Evolutionary conservation across 1,140 invertebrate genomes (phyloP).

Genomic region (Oncopodura yosiiana): DNA sequence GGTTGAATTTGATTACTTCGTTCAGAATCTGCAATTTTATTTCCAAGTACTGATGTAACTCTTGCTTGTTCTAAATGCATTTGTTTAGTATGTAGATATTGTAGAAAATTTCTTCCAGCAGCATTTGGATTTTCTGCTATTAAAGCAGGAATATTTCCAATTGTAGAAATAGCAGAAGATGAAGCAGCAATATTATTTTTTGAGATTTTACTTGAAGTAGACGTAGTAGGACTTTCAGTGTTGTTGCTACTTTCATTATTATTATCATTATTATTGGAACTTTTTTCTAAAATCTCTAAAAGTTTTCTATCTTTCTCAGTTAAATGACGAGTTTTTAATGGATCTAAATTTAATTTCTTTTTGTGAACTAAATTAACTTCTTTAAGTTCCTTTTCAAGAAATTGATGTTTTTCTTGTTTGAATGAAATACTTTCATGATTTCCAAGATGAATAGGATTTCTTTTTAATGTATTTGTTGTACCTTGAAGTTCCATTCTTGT

Average conservation of each 20-base stretch:
- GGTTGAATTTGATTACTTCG: background rate
- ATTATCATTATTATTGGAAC: too few species aligned
- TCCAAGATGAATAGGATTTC: slow-evolving; percentile 17
- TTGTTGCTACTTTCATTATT: background rate
- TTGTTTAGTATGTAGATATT: slow-evolving; percentile 14
- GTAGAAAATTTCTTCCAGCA: slow-evolving; percentile 15
- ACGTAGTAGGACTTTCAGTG: background rate
- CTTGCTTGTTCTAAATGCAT: slow-evolving; percentile 2
- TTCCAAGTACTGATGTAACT: slow-evolving; percentile 2
- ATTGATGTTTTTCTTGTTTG: slow-evolving; percentile 7
- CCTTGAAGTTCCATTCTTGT: slow-evolving; percentile 30
- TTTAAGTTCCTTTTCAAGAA: slow-evolving; percentile 4
- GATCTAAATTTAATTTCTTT: slow-evolving; percentile 22
- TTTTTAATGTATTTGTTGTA: background rate
- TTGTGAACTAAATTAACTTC: background rate
- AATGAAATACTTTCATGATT: slow-evolving; percentile 26
- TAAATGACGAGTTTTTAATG: slow-evolving; percentile 26
- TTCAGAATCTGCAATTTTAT: too few species aligned
- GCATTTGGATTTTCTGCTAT: slow-evolving; percentile 17
- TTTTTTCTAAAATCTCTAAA: too few species aligned
- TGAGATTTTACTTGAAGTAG: background rate
- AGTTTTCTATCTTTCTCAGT: slow-evolving; percentile 24
- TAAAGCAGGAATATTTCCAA: background rate
- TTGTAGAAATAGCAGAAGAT: background rate
- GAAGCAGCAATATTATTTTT: slow-evolving; percentile 11